A percentile compares a stretch with the other conserved stretches of the same genome.
phyloP scores from a whole-genome alignment of 2,888 invertebrate genomes.

The Rhamnusium bicolor region DNA sequence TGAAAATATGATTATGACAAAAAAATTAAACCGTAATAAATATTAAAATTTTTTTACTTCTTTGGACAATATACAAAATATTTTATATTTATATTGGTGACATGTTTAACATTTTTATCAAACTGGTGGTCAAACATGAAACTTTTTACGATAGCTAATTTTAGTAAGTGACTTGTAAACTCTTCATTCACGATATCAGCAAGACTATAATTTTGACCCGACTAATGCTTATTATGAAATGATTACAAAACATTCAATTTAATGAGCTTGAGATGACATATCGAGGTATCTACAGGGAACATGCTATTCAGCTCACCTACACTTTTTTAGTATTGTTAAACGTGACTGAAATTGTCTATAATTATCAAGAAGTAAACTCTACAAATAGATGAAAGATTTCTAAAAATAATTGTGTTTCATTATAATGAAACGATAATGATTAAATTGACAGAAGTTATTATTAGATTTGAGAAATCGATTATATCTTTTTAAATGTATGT shows the following conservation, averaged over 20 bases:
- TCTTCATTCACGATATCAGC: too few relatives aligned
- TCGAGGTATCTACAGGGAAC: background rate
- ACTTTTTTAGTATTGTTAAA: background rate
- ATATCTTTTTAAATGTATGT: conserved; percentile 1
- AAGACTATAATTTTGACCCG: background rate
- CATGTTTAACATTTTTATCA: too few relatives aligned
- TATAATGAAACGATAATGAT: background rate
- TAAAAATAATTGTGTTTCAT: conserved; percentile 27
- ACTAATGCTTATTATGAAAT: background rate
- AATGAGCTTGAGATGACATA: background rate
- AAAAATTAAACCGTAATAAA: too few relatives aligned
- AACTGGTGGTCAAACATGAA: too few relatives aligned
- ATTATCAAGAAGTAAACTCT: conserved; percentile 9
- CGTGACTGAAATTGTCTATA: conserved; percentile 33
- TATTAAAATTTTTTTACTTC: too few relatives aligned
- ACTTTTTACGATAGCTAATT: too few relatives aligned
- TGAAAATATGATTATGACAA: too few relatives aligned
- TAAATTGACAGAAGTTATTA: conserved; percentile 11
- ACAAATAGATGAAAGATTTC: conserved; percentile 28
- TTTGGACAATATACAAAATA: too few relatives aligned
- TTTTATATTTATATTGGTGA: too few relatives aligned
- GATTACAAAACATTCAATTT: background rate
- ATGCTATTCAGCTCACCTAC: conserved; percentile 21
- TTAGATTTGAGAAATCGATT: conserved; percentile 26
- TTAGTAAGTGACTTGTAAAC: too few relatives aligned